These are phyloP conservation scores for Catharus ustulatus DNA, from an alignment of 2,797 vertebrate species.

Conservation along the genomic window DNA sequence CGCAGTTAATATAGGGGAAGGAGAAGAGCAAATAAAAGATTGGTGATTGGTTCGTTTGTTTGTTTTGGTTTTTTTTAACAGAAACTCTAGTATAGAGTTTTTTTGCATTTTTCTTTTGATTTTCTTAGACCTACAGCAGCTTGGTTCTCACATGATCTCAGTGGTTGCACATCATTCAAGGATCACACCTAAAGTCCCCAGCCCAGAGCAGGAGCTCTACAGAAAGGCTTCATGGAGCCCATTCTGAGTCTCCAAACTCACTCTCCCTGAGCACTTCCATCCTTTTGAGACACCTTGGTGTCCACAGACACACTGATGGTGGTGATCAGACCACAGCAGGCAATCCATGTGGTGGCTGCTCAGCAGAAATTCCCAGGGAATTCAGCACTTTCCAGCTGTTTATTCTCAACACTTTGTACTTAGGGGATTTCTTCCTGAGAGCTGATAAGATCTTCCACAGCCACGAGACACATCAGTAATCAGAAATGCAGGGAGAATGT, in stretches of 20 bases:
- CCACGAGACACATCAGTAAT: background rate
- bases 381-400: background rate
- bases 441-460: background rate
- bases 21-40: background rate
- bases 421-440: background rate
- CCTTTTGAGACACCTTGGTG: accelerated
- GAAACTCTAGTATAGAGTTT: background rate
- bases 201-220: background rate
- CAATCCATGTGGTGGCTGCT: background rate
- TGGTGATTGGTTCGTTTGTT: background rate
- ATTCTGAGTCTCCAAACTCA: background rate
- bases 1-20: background rate
- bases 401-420: background rate
- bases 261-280: background rate
- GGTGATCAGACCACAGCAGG: background rate
- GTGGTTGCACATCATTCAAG: background rate
- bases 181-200: background rate
- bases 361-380: background rate
- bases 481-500: background rate
- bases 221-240: background rate
- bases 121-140: background rate
- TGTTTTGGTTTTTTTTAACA: background rate
- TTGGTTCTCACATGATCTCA: background rate
- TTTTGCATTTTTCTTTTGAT: background rate
- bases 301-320: background rate